Evolutionary conservation across 2,888 invertebrate genomes (phyloP).

Genomic region (Monopis laevigella): DNA sequence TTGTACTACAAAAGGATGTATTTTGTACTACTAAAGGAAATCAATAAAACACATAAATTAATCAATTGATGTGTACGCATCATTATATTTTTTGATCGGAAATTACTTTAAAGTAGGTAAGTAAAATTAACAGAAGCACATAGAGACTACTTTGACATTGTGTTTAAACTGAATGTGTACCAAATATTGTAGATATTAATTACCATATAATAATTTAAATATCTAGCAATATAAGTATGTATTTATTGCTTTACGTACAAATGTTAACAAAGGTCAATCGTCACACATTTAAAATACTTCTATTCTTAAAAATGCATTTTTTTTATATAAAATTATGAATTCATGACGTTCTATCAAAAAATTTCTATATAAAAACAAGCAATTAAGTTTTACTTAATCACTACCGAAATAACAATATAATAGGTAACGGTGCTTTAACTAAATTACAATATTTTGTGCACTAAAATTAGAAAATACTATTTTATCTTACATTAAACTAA

Average conservation of each 20-base stretch:
- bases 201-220: too few species aligned
- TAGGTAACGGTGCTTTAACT: conserved; percentile 12
- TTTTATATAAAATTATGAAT: conserved; percentile 5
- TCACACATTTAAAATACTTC: too few species aligned
- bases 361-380: conserved; percentile 9
- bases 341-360: conserved; percentile 7
- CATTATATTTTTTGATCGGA: conserved; percentile 34
- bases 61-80: conserved; percentile 45
- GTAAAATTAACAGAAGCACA: conserved; percentile 47
- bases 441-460: conserved; percentile 8
- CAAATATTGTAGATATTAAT: neutral
- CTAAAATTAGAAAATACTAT: conserved; percentile 10
- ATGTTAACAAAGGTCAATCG: too few species aligned
- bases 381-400: conserved; percentile 10
- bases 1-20: too few species aligned
- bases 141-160: conserved; percentile 32
- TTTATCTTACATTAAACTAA: neutral
- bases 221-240: too few species aligned
- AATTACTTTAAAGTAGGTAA: conserved; percentile 6
- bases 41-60: conserved; percentile 15
- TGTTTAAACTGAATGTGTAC: neutral
- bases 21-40: too few species aligned
- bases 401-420: conserved; percentile 7
- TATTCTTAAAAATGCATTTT: conserved; percentile 8
- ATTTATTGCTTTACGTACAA: too few species aligned